Conservation (phyloP, 2,888 invertebrate species). For the Euphydryas editha region DNA sequence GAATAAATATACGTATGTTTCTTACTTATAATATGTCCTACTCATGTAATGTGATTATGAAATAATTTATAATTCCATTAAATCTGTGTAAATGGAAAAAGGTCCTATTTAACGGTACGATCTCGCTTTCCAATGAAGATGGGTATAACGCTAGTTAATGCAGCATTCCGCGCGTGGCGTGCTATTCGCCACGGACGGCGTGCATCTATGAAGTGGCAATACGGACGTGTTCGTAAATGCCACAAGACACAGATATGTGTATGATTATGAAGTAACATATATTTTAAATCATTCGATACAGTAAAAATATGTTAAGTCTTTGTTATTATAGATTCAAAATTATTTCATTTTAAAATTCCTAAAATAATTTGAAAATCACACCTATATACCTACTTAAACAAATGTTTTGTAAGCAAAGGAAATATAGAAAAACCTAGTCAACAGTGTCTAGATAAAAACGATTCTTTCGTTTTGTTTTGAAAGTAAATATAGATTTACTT, state of each 20-base stretch:
- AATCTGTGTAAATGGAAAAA: constrained; percentile 8
- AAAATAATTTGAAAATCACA: no score
- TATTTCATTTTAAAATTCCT: not conserved
- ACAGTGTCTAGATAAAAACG: no score
- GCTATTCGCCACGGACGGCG: constrained; percentile 54
- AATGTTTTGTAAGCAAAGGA: no score
- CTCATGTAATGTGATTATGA: not conserved
- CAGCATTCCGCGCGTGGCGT: constrained; percentile 61
- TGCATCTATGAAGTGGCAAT: constrained; percentile 29
- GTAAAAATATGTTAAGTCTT: not conserved
- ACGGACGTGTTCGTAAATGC: constrained; percentile 33
- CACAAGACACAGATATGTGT: not conserved
- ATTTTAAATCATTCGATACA: not conserved
- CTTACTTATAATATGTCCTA: not conserved
- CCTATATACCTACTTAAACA: no score
- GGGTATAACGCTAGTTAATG: constrained; percentile 56
- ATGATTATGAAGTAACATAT: not conserved
- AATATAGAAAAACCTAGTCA: no score
- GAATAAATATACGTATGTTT: not conserved
- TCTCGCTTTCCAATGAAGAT: constrained; percentile 71
- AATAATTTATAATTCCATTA: not conserved
- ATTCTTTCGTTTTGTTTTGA: no score
- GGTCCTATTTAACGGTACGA: constrained; percentile 19
- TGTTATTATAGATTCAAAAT: not conserved
- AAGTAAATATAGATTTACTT: not conserved